Evolutionary conservation across 2,113 vertebrate species (phyloP), one percentile per base, ranked within the genome.

Genomic region (Crypturellus undulatus): DNA sequence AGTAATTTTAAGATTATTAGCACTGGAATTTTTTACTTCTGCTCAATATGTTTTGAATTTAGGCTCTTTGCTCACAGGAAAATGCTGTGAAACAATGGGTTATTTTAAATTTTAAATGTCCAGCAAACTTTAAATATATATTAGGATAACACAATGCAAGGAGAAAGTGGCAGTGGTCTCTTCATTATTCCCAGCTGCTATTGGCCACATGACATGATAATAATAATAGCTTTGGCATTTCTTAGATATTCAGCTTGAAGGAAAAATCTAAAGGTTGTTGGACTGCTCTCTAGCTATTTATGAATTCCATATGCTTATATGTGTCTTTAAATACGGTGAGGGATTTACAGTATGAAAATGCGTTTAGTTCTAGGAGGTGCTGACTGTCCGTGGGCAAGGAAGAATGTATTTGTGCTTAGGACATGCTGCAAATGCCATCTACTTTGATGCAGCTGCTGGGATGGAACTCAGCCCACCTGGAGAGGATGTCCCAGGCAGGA

Each of bases 221-320:
- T 84, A 95, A 88, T 78, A 93, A 95, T 81, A 94, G 85, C 89
- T 94, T 90, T 58, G 28, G 73, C 80, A 76, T 96, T 96, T 94
- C 92, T 94, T 65, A 51, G 52, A 90, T 94, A 89, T 92, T 95
- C 86, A 42, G 40, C 92, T 96, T 89, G 60, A 90, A 73, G 89
- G 89, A 96, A 95, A 93, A 75, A 40, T 45, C 22, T 86, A 86
- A 95, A 90, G 85, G 91, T 81, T 89, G 32, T 86, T 93, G 91
- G 83, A 73, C 65, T 92, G 69, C 65, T 95, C 84, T 95, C 0
- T 12, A 89, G 62, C 89, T 92, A 94, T 93, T 96, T 93, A 96
- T 96, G 83, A 96, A 94, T 92, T 95, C 95, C 95, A 94, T 93
- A 94, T 96, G 95, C 84, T 91, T 96, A 43, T 94, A 92, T 93